These are phyloP conservation scores for Thaumatotibia leucotreta DNA, from an alignment of 1,140 invertebrate species.

Conservation along the genomic window DNA sequence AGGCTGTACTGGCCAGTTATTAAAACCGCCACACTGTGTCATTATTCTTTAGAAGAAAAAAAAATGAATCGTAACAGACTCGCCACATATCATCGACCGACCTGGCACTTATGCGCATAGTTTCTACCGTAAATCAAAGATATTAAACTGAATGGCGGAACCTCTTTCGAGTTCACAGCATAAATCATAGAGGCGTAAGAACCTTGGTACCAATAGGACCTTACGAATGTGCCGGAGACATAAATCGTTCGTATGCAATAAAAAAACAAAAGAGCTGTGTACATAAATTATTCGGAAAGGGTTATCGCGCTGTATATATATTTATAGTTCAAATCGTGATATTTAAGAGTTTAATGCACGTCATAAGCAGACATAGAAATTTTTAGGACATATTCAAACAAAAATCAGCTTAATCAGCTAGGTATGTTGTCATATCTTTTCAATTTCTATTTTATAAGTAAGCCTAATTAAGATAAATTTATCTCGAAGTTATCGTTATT, in stretches of 20 bases:
- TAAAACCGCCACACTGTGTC: constrained; percentile 63
- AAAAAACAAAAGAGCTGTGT: constrained; percentile 29
- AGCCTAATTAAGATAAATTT: too few relatives aligned
- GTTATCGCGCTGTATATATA: background rate
- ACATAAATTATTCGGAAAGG: constrained; percentile 9
- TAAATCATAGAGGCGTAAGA: constrained; percentile 66
- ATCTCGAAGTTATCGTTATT: too few relatives aligned
- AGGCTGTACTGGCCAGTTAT: constrained; percentile 44
- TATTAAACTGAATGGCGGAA: constrained; percentile 72
- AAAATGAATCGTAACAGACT: constrained; percentile 56
- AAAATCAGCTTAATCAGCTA: too few relatives aligned
- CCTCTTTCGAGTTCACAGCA: constrained; percentile 73
- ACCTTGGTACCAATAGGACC: constrained; percentile 60
- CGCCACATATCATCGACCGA: constrained; percentile 66
- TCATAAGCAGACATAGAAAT: too few relatives aligned
- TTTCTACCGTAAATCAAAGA: constrained; percentile 76
- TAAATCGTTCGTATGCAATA: constrained; percentile 52
- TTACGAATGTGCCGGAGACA: constrained; percentile 51
- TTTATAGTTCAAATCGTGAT: background rate
- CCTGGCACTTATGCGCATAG: constrained; percentile 66
- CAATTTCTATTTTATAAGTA: too few relatives aligned
- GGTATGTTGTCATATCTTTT: too few relatives aligned
- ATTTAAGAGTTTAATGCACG: background rate
- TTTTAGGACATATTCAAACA: too few relatives aligned
- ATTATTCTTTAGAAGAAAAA: constrained; percentile 68